Evolutionary conservation across 2,888 invertebrate genomes (phyloP).

Genomic region (Coleophora flavipennella): DNA sequence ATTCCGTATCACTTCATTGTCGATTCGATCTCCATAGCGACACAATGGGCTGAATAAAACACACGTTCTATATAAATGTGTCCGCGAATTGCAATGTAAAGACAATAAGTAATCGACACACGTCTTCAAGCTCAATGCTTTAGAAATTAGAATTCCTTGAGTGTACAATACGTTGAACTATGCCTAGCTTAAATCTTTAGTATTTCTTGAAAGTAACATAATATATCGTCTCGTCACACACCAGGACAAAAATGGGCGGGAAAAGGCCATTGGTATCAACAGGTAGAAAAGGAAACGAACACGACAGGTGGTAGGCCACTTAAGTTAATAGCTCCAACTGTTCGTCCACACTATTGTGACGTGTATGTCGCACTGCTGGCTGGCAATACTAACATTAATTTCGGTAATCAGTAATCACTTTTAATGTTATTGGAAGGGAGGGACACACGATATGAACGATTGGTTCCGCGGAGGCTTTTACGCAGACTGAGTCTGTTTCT

Average conservation of each 20-base stretch:
- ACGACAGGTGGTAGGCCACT: slow-evolving; percentile 38
- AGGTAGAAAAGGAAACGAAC: slow-evolving; percentile 15
- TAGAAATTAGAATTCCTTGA: slow-evolving; percentile 44
- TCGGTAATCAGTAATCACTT: too few relatives aligned
- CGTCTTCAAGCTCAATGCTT: slow-evolving; percentile 41
- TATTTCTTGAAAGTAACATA: too few relatives aligned
- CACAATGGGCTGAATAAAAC: slow-evolving; percentile 53
- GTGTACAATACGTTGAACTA: slow-evolving; percentile 31
- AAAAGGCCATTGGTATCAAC: slow-evolving; percentile 38
- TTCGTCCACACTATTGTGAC: background rate
- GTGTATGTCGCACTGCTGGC: too few relatives aligned
- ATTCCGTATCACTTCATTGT: slow-evolving; percentile 24
- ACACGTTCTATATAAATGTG: slow-evolving; percentile 4
- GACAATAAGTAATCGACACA: slow-evolving; percentile 60
- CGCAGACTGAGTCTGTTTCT: slow-evolving; percentile 41
- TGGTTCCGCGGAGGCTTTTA: slow-evolving; percentile 41
- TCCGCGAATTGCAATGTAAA: slow-evolving; percentile 16
- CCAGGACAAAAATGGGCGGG: slow-evolving; percentile 40
- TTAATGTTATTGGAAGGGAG: slow-evolving; percentile 8
- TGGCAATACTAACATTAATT: slow-evolving; percentile 8
- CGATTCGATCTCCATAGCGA: slow-evolving; percentile 23
- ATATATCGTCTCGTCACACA: too few relatives aligned
- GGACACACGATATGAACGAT: slow-evolving; percentile 19
- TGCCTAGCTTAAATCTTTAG: slow-evolving; percentile 17
- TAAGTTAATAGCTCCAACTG: slow-evolving; percentile 30